Base-by-base conservation (phyloP, 2,113 vertebrate genomes). In the Porphyrio hochstetteri region DNA sequence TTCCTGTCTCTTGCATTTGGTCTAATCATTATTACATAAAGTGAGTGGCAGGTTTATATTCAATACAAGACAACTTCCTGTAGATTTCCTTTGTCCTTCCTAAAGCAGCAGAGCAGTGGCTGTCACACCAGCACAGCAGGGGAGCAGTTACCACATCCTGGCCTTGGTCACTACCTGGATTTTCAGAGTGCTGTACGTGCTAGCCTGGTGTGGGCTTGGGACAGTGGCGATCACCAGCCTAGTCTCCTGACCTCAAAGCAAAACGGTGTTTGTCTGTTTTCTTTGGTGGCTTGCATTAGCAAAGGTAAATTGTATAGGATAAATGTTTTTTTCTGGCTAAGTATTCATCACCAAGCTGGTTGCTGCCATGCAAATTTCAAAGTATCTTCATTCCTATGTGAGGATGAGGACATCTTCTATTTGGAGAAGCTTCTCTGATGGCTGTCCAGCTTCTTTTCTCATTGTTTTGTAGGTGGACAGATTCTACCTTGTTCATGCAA, bases 301-400 rank as follows among this genome's bases (percentile, higher is more conserved):
- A 82, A 86, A 76, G 53, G 55, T 27, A 57, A 64, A 35, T 57
- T 35, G 61, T 63, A 76, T 19, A 38, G 25, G 11, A 64, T 88
- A 91, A 72, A 44, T 42, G 36, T 92, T 94, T 60, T 95, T 95
- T 64, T 44, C 40, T 33, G 31, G 64, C 95, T 64, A 83, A 90
- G 16, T 42, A 80, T 90, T 92, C 42, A 25, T 95, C 65, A 48
- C 90, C 60, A 69, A 93, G 83, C 90, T 94, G 87, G 50, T 67
- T 89, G 50, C 85, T 90, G 25, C 42, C 28, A 12, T 38, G 23
- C 13, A 89, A 9, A 53, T 92, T 28, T 95, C 74, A 38, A 88
- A 84, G 9, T 87, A 95, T n/a, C 19, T 44, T 31, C 33, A 46
- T 15, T 96, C 59, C 31, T 38, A 0, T 11, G 24, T 13, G 31